These are phyloP conservation scores for Rhynchotus rufescens DNA, from an alignment of 2,797 vertebrate species.

Conservation along the genomic window DNA sequence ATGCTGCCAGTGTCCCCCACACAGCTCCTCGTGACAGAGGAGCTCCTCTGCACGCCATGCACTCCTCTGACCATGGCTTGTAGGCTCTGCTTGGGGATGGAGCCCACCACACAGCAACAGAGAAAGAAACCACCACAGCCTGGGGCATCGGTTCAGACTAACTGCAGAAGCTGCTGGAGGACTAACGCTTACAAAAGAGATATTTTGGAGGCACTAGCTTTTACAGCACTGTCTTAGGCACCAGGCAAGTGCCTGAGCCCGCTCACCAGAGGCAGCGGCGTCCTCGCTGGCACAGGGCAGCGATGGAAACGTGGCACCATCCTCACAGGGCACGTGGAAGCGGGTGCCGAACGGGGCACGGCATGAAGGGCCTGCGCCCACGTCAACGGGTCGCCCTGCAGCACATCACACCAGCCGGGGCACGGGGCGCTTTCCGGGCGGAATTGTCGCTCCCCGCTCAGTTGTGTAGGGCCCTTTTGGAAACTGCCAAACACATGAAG, in stretches of 20 bases:
- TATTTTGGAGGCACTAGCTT: background rate
- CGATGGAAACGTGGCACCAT: background rate
- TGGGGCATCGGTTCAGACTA: background rate
- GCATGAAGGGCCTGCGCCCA: background rate
- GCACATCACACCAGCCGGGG: background rate
- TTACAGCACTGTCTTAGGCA: background rate
- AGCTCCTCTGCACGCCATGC: too few species aligned
- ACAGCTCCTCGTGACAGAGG: background rate
- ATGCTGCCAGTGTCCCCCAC: background rate
- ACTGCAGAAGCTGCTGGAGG: background rate
- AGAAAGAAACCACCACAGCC: background rate
- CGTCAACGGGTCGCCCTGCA: background rate
- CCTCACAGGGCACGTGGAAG: slow-evolving; percentile 5
- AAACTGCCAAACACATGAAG: background rate
- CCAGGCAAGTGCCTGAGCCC: background rate
- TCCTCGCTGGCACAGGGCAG: background rate
- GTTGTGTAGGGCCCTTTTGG: background rate
- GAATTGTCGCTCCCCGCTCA: background rate
- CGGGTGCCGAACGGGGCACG: background rate
- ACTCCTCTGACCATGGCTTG: background rate
- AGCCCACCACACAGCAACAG: background rate
- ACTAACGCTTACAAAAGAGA: background rate
- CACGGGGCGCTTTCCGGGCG: background rate
- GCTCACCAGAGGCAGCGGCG: background rate
- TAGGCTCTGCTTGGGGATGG: background rate